Evolutionary conservation across 1,140 invertebrate genomes (phyloP).

Genomic region (Pteromalus puparum): DNA sequence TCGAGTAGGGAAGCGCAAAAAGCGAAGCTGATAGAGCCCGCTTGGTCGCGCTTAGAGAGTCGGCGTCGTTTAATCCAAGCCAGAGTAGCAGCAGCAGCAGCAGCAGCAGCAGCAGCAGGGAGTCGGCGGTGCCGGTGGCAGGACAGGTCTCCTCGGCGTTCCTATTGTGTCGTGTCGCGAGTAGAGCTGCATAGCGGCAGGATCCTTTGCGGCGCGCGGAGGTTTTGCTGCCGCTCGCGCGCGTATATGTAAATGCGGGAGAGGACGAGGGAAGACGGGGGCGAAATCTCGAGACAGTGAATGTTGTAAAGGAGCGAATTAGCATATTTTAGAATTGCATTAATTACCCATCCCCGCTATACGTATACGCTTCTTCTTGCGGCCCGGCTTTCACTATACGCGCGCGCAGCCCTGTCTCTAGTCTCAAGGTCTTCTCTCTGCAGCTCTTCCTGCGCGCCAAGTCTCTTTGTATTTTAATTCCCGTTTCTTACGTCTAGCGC

Average conservation of each 20-base stretch:
- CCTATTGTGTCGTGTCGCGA: constrained; percentile 22
- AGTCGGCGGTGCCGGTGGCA: not conserved
- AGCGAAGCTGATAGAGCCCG: not conserved
- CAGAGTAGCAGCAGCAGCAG: too few relatives aligned
- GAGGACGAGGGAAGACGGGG: not conserved
- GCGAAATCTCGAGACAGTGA: constrained; percentile 49
- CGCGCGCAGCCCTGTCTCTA: not conserved
- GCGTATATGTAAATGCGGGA: constrained; percentile 31
- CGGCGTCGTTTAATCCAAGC: constrained; percentile 25
- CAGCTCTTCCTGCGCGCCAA: constrained; percentile 9
- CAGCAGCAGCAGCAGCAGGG: not conserved
- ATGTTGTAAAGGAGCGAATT: constrained; percentile 50
- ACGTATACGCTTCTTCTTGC: not conserved
- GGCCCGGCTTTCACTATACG: not conserved
- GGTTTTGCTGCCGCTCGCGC: not conserved
- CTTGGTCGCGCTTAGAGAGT: not conserved
- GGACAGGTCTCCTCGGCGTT: constrained; percentile 18
- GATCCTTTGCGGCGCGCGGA: constrained; percentile 22
- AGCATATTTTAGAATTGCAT: constrained; percentile 54
- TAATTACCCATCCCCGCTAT: constrained; percentile 43
- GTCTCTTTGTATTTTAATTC: constrained; percentile 41
- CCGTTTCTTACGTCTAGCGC: not conserved
- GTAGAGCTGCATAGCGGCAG: not conserved
- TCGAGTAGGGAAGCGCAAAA: not conserved
- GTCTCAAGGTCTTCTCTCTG: constrained; percentile 24